Base-by-base conservation (phyloP, 2,797 vertebrate genomes). In the Gobio occitaniae region DNA sequence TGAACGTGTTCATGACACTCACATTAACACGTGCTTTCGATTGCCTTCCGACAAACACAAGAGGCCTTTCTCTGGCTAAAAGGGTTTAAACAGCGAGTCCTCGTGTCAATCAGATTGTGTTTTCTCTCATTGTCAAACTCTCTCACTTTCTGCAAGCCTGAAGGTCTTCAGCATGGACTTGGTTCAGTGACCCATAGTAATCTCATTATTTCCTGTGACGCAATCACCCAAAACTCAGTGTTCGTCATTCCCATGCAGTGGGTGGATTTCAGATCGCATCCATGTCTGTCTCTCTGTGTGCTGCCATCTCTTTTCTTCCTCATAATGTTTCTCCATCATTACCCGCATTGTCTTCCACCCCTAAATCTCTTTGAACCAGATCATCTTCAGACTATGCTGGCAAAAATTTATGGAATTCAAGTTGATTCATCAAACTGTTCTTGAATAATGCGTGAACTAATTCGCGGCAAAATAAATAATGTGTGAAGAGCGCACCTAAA, bases 141-240 rank as follows among this genome's bases (percentile, higher is more conserved):
- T 76, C 29, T 84, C 74, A 84, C 82, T 84, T 84, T 78, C 50
- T n/a, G 36, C 36, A 65, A 74, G 48, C 72, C 82, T 77, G 72
- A 77, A 84, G 74, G 82, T 84, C 65, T 69, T 78, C 65, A 59
- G 82, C 72, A 78, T 47, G 63, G 75, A 69, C 63, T 83, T 56
- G 76, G 56, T 78, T 84, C 82, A 86, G 21, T 48, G 59, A 87
- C 84, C 86, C 81, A 44, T 61, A 61, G 21, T 77, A 80, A 85
- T 85, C 36, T 83, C 47, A 87, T 83, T 87, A 88, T 71, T 85
- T 83, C 69, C 68, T 85, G 16, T 83, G 85, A 87, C 29, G 61
- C 83, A 86, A 87, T 88, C 63, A 84, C 47, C 66, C 78, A 66
- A 78, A 84, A 84, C 84, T 66, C 69, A 80, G 44, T n/a, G n/a